Conservation (phyloP, 1,140 invertebrate species). For the Bombus affinis region DNA sequence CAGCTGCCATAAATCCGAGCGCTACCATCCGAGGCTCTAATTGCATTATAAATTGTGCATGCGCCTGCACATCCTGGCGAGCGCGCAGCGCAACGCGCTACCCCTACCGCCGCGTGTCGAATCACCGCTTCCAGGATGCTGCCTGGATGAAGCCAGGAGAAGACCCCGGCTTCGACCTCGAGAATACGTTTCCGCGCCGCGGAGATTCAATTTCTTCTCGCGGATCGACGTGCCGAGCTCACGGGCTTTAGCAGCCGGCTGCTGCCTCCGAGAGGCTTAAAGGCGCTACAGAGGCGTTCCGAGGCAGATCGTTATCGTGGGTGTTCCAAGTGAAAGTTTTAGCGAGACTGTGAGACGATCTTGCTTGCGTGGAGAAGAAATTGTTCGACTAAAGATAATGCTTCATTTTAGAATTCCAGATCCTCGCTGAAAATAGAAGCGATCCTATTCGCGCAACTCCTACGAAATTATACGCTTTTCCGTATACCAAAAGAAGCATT, state of each 20-base stretch:
- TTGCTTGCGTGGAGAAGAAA: not conserved
- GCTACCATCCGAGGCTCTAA: slow-evolving; percentile 81
- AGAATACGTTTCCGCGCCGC: not conserved
- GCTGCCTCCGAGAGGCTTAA: not conserved
- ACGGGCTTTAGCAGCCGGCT: not conserved
- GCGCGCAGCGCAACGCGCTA: slow-evolving; percentile 52
- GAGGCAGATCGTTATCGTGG: too few relatives aligned
- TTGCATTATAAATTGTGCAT: slow-evolving; percentile 83
- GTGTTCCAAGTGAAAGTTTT: too few relatives aligned
- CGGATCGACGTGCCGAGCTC: not conserved
- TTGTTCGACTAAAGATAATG: not conserved
- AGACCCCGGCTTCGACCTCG: slow-evolving; percentile 25
- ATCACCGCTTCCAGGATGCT: slow-evolving; percentile 65
- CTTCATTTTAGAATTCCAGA: too few relatives aligned
- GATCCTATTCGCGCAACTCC: not conserved
- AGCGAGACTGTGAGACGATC: too few relatives aligned
- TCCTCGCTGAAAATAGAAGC: not conserved
- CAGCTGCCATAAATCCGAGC: slow-evolving; percentile 81
- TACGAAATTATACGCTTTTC: too few relatives aligned
- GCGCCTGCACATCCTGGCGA: slow-evolving; percentile 73
- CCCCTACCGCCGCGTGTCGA: slow-evolving; percentile 55
- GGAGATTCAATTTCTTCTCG: slow-evolving; percentile 29
- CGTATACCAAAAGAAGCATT: not conserved
- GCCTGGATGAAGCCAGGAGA: slow-evolving; percentile 36
- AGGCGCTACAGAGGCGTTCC: not conserved